Percentiles rank a stretch among this genome's conserved stretches.
These are phyloP conservation scores for Ptilorrhoa leucosticta DNA, from an alignment of 2,113 vertebrate genomes.

Conservation along the genomic window DNA sequence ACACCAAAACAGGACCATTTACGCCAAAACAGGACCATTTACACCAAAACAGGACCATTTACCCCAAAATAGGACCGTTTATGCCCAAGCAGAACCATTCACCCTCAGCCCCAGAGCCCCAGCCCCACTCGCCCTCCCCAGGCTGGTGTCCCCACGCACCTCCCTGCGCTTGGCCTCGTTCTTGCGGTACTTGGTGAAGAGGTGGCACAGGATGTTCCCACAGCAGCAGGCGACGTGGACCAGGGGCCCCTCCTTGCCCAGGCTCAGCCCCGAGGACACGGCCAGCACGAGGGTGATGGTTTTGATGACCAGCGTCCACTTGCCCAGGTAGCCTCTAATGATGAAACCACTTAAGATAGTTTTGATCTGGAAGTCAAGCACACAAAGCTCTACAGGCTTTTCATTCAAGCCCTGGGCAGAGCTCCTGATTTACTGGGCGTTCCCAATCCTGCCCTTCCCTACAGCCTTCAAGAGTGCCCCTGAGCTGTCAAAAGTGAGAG, in stretches of 20 bases:
- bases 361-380: conserved; percentile 87
- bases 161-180: conserved; percentile 95
- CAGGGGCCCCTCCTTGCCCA: conserved; percentile 95
- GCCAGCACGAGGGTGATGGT: conserved; percentile 93
- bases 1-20: background rate
- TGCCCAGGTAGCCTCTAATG: conserved; percentile 95
- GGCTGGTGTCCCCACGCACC: conserved; percentile 53
- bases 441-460: background rate
- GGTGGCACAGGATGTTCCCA: conserved; percentile 92
- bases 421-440: background rate
- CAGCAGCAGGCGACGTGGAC: conserved; percentile 98
- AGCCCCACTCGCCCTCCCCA: fast-evolving
- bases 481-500: background rate
- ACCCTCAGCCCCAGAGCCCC: background rate
- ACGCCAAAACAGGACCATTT: background rate
- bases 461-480: background rate
- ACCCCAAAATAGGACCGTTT: background rate
- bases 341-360: conserved; percentile 98
- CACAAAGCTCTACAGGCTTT: conserved; percentile 63
- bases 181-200: conserved; percentile 95
- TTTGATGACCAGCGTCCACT: conserved; percentile 96
- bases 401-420: conserved; percentile 39
- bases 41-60: background rate
- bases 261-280: conserved; percentile 93
- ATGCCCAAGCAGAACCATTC: background rate